phyloP scores from a whole-genome alignment of 2,888 invertebrate genomes.

The Harpalus rubripes region DNA sequence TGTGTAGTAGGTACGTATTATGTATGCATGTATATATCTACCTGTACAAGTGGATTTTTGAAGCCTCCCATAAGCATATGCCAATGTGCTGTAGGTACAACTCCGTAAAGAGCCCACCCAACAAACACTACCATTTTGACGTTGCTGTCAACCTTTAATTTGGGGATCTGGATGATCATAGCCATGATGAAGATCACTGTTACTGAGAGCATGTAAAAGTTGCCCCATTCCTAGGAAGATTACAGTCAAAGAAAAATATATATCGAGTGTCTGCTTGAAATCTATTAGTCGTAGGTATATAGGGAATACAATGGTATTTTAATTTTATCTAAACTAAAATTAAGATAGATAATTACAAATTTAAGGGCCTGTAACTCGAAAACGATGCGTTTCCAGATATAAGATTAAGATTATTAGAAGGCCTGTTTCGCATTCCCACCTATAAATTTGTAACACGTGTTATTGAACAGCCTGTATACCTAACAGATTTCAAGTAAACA shows the following conservation, averaged over 20 bases:
- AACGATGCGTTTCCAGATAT: no score
- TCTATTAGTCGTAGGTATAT: no score
- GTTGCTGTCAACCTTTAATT: slow-evolving; percentile 84
- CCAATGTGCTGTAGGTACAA: slow-evolving; percentile 96
- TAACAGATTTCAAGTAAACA: no score
- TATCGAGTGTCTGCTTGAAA: no score
- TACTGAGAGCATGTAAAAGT: slow-evolving; percentile 91
- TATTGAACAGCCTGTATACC: no score
- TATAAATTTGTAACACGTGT: no score
- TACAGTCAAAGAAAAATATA: background rate
- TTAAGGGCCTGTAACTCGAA: no score
- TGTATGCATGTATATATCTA: slow-evolving; percentile 72
- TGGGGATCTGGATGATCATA: slow-evolving; percentile 89
- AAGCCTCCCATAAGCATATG: slow-evolving; percentile 92
- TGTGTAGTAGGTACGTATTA: background rate
- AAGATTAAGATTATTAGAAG: no score
- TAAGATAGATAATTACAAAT: no score
- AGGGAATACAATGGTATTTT: no score
- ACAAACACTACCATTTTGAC: slow-evolving; percentile 90
- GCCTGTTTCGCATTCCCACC: no score
- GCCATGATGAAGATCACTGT: slow-evolving; percentile 89
- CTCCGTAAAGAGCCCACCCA: slow-evolving; percentile 93
- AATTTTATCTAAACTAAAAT: no score
- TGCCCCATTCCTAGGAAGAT: slow-evolving; percentile 82
- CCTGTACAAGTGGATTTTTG: slow-evolving; percentile 90